Percentiles rank a stretch among this genome's conserved stretches.
phyloP scores from a whole-genome alignment of 2,888 invertebrate species.

The Seira ritae region DNA sequence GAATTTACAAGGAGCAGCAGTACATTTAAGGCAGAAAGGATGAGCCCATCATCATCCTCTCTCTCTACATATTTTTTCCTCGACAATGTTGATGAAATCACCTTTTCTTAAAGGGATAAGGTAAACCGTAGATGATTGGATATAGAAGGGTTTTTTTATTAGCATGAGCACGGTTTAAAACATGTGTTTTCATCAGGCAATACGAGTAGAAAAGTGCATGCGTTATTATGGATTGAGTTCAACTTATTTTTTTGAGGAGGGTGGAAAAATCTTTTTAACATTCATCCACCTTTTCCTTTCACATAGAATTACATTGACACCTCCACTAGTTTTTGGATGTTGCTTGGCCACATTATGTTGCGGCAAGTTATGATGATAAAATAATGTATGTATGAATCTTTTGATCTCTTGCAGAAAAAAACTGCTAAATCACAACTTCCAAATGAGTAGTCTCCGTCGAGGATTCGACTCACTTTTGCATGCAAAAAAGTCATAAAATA shows the following conservation, averaged over 20 bases:
- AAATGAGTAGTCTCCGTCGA: not conserved
- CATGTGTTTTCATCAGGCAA: too few relatives aligned
- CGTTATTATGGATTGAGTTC: conserved; percentile 46
- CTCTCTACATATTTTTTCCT: conserved; percentile 22
- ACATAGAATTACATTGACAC: not conserved
- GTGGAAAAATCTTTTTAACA: too few relatives aligned
- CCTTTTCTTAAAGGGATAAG: conserved; percentile 35
- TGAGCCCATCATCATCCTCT: conserved; percentile 48
- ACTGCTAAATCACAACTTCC: not conserved
- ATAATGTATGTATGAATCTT: too few relatives aligned
- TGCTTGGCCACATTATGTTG: too few relatives aligned
- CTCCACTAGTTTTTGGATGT: too few relatives aligned
- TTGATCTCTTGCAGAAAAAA: too few relatives aligned
- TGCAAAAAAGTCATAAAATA: too few relatives aligned
- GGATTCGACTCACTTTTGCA: too few relatives aligned
- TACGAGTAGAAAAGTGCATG: conserved; percentile 37
- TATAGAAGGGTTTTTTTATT: not conserved
- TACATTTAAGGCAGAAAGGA: conserved; percentile 64
- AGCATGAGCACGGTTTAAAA: too few relatives aligned
- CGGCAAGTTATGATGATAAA: too few relatives aligned
- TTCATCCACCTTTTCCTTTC: conserved; percentile 12
- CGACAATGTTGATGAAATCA: conserved; percentile 57
- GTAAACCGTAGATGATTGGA: conserved; percentile 15
- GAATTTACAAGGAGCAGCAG: conserved; percentile 61
- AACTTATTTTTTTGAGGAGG: too few relatives aligned